Base-by-base conservation (phyloP, 64 coral and sea anemone species). In the Catalaphyllia jardinei region DNA sequence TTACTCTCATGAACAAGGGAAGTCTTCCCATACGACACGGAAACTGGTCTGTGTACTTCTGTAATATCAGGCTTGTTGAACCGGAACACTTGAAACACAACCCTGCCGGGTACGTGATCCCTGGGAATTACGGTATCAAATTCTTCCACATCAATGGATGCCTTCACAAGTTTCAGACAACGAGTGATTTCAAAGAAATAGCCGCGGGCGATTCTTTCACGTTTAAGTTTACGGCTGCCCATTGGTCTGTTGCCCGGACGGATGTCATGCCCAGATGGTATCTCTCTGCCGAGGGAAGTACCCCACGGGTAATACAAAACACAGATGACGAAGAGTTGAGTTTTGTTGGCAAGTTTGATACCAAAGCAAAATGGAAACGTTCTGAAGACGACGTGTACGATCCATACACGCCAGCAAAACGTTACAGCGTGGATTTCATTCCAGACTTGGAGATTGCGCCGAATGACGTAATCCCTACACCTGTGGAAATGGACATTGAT, bases 201-300 rank as follows among this genome's bases (percentile, higher is more conserved):
- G 82, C 35, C 12, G 64, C 91, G 0, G 79, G 79, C 1, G 55
- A 69, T 73, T 61, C 84, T 69, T 57, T 93, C 4, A 77, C 52
- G 12, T 60, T 96, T 17, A 72, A 93, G 20, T 91, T 96, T 31
- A 31, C 72, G 50, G 91, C 84, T 14, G 64, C 91, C 25, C 62
- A 71, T 31, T 96, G 87, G 72, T 92, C 85, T 16, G 95, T 96
- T 60, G 91, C 95, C 0, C 73, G 71, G 8, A 96, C 91, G 12
- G 95, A 96, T 63, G 72, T 96, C 42, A 90, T 88, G 77, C 95
- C 95, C 5, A 96, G 89, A 42, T 96, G 95, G 95, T 96, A 93
- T 29, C 67, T 96, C 46, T 78, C 82, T 29, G 88, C 91, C 16
- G 69, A 80, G 60, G 91, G 82, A n/a, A 62, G 93, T 77, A 80